A percentile compares a stretch with the other conserved stretches of the same genome.
phyloP scores from a whole-genome alignment of 2,797 vertebrate genomes.

The Monodelphis domestica region DNA sequence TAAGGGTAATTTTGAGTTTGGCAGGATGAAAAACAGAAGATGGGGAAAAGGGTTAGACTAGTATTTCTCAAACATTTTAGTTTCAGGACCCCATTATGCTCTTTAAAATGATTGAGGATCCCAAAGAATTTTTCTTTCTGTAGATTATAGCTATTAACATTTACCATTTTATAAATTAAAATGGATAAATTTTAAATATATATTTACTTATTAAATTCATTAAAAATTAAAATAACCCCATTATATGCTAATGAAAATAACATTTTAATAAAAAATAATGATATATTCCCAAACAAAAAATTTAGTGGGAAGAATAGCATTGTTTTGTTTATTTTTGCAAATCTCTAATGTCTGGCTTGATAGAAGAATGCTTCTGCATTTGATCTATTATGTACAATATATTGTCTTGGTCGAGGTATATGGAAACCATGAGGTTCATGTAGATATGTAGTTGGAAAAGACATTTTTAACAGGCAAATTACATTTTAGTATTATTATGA shows the following conservation, averaged over 20 bases:
- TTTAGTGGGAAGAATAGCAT: not conserved
- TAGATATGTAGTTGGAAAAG: not conserved
- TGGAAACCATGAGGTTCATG: not conserved
- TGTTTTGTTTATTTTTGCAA: not conserved
- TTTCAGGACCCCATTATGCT: not conserved
- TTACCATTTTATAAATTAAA: not conserved
- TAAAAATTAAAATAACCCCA: not conserved
- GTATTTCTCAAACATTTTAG: not conserved
- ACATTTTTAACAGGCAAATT: not conserved
- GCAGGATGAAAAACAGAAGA: not conserved
- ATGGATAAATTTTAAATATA: not conserved
- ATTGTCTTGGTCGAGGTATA: not conserved
- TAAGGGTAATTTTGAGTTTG: not conserved
- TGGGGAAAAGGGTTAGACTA: not conserved
- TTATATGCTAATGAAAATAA: not conserved
- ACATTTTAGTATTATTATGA: not conserved
- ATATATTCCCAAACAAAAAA: not conserved
- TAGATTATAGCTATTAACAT: not conserved
- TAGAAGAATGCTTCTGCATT: not conserved
- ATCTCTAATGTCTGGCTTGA: not conserved
- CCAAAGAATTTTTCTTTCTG: not conserved
- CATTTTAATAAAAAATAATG: not conserved
- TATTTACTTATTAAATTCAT: not conserved
- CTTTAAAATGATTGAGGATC: not conserved
- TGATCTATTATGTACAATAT: not conserved